Evolutionary conservation across 2,888 invertebrate genomes (phyloP), one percentile per base, ranked within the genome.

Genomic region (Bhutanitis thaidina): DNA sequence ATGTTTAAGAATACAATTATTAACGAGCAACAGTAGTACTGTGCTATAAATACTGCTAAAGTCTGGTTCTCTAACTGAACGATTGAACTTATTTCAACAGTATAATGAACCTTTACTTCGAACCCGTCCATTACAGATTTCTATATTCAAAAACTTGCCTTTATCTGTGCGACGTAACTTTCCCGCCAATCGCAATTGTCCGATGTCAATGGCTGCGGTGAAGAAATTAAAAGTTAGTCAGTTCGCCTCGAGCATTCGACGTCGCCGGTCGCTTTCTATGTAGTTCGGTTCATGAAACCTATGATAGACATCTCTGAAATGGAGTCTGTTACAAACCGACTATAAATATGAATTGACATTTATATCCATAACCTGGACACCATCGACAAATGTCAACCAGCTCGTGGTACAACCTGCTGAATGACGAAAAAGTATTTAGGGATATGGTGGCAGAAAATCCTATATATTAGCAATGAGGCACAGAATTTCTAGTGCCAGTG

Each of bases 191-290:
- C 78, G 82, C 76, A 75, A 77, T 77, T 72, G 80, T 65, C 71
- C 70, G 73, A 75, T 74, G 77, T 82, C 83, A 84, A 81, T 80
- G 80, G 79, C 80, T 80, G 81, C 69, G 75, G 73, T 69, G 74
- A 81, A 80, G 82, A 78, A 82, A 86, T 86, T 84, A 85, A 86
- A 87, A 86, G 83, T 85, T 86, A 77, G 77, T 76, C 80, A 84
- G 80, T 82, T 65, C 55, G 78, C 83, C 79, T 57, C 71, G 72
- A 71, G 85, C 83, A 69, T 62, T 77, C 74, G 74, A 63, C 77
- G 79, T 59, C 71, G 74, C 67, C 78, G 79, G 82, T 78, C 72
- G 73, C 60, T 62, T 58, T n/a, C 5, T 12, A 12, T 7, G 34
- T 34, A 12, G 12, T 34, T 34, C 12, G 63, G 69, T 73, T 71